phyloP scores from a whole-genome alignment of 2,888 invertebrate genomes.

The Limenitis camilla region DNA sequence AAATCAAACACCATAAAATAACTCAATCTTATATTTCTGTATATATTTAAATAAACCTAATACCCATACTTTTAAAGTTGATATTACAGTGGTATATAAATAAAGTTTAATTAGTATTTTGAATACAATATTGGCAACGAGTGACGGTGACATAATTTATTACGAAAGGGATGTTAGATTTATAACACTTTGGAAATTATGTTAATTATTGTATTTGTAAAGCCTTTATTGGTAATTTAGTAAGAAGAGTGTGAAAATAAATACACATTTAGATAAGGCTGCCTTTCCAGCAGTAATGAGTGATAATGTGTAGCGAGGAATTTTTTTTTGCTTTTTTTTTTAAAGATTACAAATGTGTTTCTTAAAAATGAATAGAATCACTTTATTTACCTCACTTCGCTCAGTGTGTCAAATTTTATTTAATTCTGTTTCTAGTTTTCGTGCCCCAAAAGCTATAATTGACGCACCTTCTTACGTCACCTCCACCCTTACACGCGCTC shows the following conservation, averaged over 20 bases:
- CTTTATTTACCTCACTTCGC: too few species aligned
- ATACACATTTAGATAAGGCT: too few species aligned
- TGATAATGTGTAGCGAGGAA: too few species aligned
- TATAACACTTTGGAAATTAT: slow-evolving; percentile 6
- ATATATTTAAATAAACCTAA: slow-evolving; percentile 5
- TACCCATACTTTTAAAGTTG: neutral
- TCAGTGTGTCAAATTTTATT: too few species aligned
- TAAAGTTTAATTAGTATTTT: slow-evolving; percentile 20
- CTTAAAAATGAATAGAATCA: too few species aligned
- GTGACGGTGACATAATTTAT: slow-evolving; percentile 11
- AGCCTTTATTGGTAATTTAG: neutral
- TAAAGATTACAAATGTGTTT: too few species aligned
- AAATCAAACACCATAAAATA: neutral
- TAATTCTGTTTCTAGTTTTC: too few species aligned
- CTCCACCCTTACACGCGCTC: too few species aligned
- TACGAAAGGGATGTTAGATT: slow-evolving; percentile 11
- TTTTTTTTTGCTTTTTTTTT: too few species aligned
- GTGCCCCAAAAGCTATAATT: too few species aligned
- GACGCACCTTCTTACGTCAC: too few species aligned
- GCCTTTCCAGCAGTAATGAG: too few species aligned
- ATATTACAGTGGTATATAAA: slow-evolving; percentile 7
- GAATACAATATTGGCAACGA: slow-evolving; percentile 22
- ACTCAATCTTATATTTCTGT: slow-evolving; percentile 2
- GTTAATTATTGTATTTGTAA: slow-evolving; percentile 2
- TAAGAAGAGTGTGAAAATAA: neutral